Percentiles rank a stretch among this genome's conserved stretches.
Evolutionary conservation across 1,140 invertebrate species (phyloP).

Genomic region (Leptonema lineaticorne): DNA sequence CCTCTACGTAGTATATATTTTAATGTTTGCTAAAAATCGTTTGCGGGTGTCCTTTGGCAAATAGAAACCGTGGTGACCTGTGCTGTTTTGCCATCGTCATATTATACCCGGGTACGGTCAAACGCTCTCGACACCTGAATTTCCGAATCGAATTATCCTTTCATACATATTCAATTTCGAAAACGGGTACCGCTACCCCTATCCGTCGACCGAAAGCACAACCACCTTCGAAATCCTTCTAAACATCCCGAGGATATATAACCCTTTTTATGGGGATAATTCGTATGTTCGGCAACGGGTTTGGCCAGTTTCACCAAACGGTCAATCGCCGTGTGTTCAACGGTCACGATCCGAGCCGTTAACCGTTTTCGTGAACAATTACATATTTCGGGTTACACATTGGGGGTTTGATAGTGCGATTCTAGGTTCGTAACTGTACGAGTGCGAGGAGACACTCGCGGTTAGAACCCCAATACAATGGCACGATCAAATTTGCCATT

Average conservation of each 20-base stretch:
- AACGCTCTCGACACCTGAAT: background rate
- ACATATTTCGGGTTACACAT: too few relatives aligned
- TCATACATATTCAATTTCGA: constrained; percentile 25
- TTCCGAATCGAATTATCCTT: constrained; percentile 6
- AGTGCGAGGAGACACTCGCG: too few relatives aligned
- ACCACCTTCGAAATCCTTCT: too few relatives aligned
- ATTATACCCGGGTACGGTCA: background rate
- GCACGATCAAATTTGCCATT: background rate
- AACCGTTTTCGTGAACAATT: too few relatives aligned
- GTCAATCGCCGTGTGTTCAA: constrained; percentile 20
- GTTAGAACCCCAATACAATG: background rate
- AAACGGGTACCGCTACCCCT: background rate
- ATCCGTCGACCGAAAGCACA: too few relatives aligned
- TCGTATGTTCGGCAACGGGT: constrained; percentile 14
- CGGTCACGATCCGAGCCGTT: constrained; percentile 27
- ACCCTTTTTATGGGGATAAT: background rate
- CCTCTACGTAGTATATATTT: too few relatives aligned
- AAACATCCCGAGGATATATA: too few relatives aligned
- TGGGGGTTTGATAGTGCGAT: too few relatives aligned
- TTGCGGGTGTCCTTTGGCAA: background rate
- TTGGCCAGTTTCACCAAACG: constrained; percentile 19
- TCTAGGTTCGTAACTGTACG: too few relatives aligned
- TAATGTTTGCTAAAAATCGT: background rate
- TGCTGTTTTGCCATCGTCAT: background rate
- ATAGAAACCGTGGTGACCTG: background rate